Evolutionary conservation across 2,797 vertebrate genomes (phyloP).

Genomic region (Artibeus lituratus): DNA sequence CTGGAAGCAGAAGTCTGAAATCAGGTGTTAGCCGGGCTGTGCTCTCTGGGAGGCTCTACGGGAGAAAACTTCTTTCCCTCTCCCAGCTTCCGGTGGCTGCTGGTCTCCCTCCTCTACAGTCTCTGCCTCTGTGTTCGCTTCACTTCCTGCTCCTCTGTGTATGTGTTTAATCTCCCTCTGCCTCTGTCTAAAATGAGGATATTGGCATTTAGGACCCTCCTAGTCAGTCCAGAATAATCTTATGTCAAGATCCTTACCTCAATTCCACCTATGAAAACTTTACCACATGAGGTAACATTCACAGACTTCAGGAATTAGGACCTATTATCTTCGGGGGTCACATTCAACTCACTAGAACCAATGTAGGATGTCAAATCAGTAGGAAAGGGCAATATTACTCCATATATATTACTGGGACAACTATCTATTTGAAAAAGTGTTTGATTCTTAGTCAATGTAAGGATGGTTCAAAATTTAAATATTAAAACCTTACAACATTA

Average conservation of each 20-base stretch:
- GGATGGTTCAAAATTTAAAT: neutral
- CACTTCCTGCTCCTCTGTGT: neutral
- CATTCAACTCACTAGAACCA: neutral
- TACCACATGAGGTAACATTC: neutral
- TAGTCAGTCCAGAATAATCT: neutral
- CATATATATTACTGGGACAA: neutral
- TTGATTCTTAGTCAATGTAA: neutral
- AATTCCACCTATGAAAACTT: neutral
- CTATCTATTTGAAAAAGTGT: neutral
- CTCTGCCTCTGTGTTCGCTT: no score
- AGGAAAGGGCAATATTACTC: neutral
- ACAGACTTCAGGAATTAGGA: neutral
- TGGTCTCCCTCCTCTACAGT: no score
- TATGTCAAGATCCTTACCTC: neutral
- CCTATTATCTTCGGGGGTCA: neutral
- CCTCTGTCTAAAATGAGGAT: neutral
- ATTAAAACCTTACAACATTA: neutral
- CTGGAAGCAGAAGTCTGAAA: no score
- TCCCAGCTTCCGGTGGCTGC: no score
- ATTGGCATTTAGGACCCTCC: neutral
- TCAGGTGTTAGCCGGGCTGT: no score
- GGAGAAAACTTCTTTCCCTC: no score
- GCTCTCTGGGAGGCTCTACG: no score
- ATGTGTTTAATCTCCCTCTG: neutral
- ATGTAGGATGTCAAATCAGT: neutral